Base-by-base conservation (phyloP, 1,140 invertebrate species). In the Hirudo medicinalis region DNA sequence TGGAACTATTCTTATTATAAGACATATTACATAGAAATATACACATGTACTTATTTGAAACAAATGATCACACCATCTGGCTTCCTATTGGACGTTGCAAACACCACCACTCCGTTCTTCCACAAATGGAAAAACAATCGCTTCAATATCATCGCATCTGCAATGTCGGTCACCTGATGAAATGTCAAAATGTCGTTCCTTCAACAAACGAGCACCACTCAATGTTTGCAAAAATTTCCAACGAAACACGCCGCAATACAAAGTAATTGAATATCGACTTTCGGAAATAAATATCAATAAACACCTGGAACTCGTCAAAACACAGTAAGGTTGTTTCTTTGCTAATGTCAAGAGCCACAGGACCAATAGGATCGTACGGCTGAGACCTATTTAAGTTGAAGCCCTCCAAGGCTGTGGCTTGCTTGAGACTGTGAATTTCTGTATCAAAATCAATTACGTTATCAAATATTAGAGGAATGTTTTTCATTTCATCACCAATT, bases 271-370 rank as follows among this genome's bases (percentile, higher is more conserved):
- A 63, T 22, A 63, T 25, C 17, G 29, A 6, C 32, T 36, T 36
- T 36, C 32, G 6, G 32, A 36, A 36, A 36, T 36, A 36, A 36
- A 63, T 63, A 22, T 8, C 19, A 19, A 63, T 15, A 63, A 49
- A 79, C 82, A 91, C 94, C 86, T 99, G 96, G 86, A 99, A 99
- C 85, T 99, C 94, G 86, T 98, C 94, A 83, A 99, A 97, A 84
- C 96, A 99, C 20, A 99, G 86, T 20, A 99, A 83, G 89, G 90
- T 94, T 25, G 90, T 87, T 78, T 93, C 87, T 67, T 89, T 83
- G 27, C 87, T 87, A 74, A 99, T 94, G 72, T 87, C 84, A 74
- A 89, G 85, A 19, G 94, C 95, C n/a, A 99, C 91, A 54, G 91
- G 90, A 54, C 89, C 88, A 74, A 98, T 97, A 0, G 94, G 94